Conservation (phyloP, 2,797 vertebrate genomes). For the Brachyalestes nurse region DNA sequence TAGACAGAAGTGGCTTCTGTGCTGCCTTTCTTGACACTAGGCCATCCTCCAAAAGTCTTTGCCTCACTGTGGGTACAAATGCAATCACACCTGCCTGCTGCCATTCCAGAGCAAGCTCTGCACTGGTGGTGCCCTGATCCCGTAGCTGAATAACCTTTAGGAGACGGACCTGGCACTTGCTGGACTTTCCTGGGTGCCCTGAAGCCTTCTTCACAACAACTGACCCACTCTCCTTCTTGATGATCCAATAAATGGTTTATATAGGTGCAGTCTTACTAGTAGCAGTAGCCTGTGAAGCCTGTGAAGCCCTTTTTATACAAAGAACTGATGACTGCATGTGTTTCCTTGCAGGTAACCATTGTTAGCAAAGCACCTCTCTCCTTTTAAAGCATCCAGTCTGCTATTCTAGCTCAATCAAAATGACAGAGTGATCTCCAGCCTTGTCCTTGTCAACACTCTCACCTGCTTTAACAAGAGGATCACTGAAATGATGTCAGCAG, state of each 20-base stretch:
- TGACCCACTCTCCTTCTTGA: too few relatives aligned
- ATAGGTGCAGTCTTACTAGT: neutral
- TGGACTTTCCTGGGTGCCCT: neutral
- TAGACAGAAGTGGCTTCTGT: neutral
- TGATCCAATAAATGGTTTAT: neutral
- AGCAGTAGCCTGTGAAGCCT: too few relatives aligned
- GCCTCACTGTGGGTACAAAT: neutral
- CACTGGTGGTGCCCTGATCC: neutral
- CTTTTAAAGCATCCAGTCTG: neutral
- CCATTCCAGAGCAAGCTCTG: neutral
- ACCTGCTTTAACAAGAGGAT: neutral
- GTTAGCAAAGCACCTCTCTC: neutral
- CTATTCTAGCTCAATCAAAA: neutral
- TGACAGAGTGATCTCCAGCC: neutral
- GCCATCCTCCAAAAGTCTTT: neutral
- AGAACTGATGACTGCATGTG: neutral
- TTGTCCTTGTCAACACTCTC: neutral
- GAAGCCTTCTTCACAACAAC: neutral
- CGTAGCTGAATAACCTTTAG: neutral
- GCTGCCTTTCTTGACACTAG: neutral
- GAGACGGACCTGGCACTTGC: neutral
- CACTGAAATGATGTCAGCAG: neutral
- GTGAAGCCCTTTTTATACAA: neutral
- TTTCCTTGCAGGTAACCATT: neutral
- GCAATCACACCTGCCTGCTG: neutral